Evolutionary conservation across 2,888 invertebrate genomes (phyloP).

Genomic region (Lasioglossum calceatum): DNA sequence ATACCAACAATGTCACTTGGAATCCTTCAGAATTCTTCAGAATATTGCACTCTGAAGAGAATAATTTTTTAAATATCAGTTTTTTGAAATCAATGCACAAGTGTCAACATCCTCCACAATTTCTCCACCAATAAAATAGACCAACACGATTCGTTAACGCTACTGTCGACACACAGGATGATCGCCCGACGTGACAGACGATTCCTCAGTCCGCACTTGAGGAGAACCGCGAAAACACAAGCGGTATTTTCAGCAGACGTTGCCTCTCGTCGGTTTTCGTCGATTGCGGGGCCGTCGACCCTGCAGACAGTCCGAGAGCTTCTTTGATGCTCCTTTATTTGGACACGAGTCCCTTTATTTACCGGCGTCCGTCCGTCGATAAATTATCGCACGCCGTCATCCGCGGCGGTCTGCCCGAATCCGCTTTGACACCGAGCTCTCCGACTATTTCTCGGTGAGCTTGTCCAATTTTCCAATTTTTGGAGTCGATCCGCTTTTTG

Average conservation of each 20-base stretch:
- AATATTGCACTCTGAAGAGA: background rate
- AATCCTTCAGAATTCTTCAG: background rate
- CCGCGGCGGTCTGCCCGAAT: background rate
- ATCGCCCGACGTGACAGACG: background rate
- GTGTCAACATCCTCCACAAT: background rate
- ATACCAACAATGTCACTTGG: no score
- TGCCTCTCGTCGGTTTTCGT: constrained; percentile 50
- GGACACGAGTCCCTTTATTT: constrained; percentile 48
- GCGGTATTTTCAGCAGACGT: constrained; percentile 51
- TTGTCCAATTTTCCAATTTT: background rate
- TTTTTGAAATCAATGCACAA: background rate
- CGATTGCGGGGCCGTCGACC: constrained; percentile 56
- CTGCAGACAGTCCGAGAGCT: constrained; percentile 20
- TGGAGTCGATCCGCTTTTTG: background rate
- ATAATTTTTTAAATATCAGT: background rate
- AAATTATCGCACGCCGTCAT: constrained; percentile 38
- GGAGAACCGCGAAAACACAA: constrained; percentile 34
- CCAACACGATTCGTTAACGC: background rate
- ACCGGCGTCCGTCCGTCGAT: constrained; percentile 37
- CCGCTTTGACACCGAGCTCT: background rate
- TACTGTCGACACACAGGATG: background rate
- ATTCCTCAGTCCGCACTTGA: background rate
- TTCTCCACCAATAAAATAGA: background rate
- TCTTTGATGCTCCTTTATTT: constrained; percentile 59
- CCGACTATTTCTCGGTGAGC: background rate